Conservation (phyloP, 2,888 invertebrate genomes). For the Nudaria mundana region DNA sequence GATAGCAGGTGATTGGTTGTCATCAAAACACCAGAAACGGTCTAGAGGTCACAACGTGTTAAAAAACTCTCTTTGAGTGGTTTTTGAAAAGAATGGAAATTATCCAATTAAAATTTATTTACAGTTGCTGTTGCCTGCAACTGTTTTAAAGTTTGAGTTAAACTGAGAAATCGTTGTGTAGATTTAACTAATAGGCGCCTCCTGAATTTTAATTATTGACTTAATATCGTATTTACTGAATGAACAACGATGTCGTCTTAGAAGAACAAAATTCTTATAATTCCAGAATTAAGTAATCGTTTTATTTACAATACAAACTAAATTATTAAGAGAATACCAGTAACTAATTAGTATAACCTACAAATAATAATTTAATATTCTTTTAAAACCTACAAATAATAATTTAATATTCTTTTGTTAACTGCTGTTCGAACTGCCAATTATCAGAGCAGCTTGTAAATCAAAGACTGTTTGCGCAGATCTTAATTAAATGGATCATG, state of each 20-base stretch:
- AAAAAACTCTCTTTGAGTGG: too few species aligned
- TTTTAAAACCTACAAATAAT: constrained; percentile 30
- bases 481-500: constrained; percentile 43
- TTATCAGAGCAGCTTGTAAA: constrained; percentile 42
- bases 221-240: constrained; percentile 38
- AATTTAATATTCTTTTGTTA: constrained; percentile 37
- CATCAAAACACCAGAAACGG: too few species aligned
- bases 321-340: constrained; percentile 28
- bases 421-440: constrained; percentile 36
- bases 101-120: too few species aligned
- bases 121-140: too few species aligned
- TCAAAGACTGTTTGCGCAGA: constrained; percentile 36
- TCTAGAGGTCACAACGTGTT: too few species aligned
- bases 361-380: too few species aligned
- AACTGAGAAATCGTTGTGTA: too few species aligned
- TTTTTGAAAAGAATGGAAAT: too few species aligned
- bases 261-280: constrained; percentile 39
- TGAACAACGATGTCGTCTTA: constrained; percentile 37
- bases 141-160: too few species aligned
- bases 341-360: constrained; percentile 39
- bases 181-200: constrained; percentile 36
- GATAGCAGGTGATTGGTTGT: too few species aligned
- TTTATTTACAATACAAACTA: constrained; percentile 40
- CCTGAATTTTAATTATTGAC: constrained; percentile 50
- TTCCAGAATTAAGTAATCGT: constrained; percentile 33